Evolutionary conservation across 2,888 invertebrate genomes (phyloP).

Genomic region (Phortica magna): DNA sequence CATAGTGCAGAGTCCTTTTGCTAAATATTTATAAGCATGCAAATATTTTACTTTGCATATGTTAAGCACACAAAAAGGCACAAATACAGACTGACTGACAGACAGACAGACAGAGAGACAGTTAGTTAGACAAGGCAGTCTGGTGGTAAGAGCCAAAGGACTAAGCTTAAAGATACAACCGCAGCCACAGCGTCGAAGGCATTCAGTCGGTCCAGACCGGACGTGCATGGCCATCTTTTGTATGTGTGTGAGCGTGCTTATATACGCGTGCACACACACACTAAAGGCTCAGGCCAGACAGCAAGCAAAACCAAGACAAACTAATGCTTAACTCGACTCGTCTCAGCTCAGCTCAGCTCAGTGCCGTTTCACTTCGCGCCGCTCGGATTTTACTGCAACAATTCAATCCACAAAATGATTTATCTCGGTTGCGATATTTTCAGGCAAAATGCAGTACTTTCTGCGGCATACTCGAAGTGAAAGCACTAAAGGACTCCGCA

Average conservation of each 20-base stretch:
- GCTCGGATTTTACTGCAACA: conserved; percentile 51
- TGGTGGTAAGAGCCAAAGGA: conserved; percentile 3
- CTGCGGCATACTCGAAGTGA: conserved; percentile 42
- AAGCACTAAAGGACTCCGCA: conserved; percentile 8
- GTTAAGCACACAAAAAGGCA: conserved; percentile 54
- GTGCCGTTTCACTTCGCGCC: background rate
- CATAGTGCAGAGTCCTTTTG: conserved; percentile 43
- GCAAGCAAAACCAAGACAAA: conserved; percentile 6
- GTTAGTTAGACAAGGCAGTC: conserved; percentile 29
- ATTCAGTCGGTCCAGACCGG: background rate
- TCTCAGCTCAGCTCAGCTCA: background rate
- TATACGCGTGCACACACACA: background rate
- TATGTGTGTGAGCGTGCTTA: background rate
- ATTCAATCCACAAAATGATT: conserved; percentile 73
- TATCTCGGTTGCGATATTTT: conserved; percentile 59
- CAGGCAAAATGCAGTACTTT: conserved; percentile 48
- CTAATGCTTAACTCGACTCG: background rate
- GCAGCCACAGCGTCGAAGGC: background rate
- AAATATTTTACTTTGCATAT: conserved; percentile 77
- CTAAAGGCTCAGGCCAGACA: conserved; percentile 18
- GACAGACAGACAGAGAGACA: background rate
- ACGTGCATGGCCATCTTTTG: background rate
- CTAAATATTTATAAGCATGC: conserved; percentile 76
- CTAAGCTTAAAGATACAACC: conserved; percentile 12
- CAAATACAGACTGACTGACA: background rate